These are phyloP conservation scores for Onthophagus taurus DNA, from an alignment of 1,140 invertebrate species.

Conservation along the genomic window DNA sequence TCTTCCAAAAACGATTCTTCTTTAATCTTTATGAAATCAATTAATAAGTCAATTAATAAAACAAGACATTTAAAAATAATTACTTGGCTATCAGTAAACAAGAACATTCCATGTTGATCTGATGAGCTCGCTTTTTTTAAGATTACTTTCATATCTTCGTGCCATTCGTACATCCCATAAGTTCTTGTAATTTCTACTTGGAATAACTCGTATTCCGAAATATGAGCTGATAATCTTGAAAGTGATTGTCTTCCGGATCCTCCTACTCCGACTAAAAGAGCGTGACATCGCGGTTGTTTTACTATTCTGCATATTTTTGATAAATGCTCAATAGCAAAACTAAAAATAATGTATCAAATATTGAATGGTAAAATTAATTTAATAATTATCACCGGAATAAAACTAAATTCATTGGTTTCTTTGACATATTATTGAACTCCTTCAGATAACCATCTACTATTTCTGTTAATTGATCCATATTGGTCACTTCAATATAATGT, in stretches of 20 bases:
- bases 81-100: constrained; percentile 48
- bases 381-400: constrained; percentile 80
- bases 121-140: constrained; percentile 68
- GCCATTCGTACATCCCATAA: constrained; percentile 78
- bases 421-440: constrained; percentile 94
- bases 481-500: constrained; percentile 79
- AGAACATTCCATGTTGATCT: constrained; percentile 83
- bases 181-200: constrained; percentile 84
- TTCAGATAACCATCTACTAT: constrained; percentile 86
- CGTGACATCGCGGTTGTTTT: constrained; percentile 82
- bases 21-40: no score
- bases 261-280: constrained; percentile 77
- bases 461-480: constrained; percentile 69
- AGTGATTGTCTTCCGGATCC: constrained; percentile 89
- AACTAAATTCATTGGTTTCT: constrained; percentile 95
- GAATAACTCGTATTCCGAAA: constrained; percentile 88
- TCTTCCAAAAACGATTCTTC: constrained; percentile 90
- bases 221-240: constrained; percentile 80
- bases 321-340: constrained; percentile 91
- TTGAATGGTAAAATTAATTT: no score
- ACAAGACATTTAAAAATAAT: no score
- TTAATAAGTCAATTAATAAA: no score
- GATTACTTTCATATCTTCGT: constrained; percentile 79
- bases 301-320: constrained; percentile 85
- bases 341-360: no score